A percentile compares a stretch with the other conserved stretches of the same genome.
These are phyloP conservation scores for Dryadula phaetusa DNA, from an alignment of 2,888 invertebrate genomes.

Conservation along the genomic window DNA sequence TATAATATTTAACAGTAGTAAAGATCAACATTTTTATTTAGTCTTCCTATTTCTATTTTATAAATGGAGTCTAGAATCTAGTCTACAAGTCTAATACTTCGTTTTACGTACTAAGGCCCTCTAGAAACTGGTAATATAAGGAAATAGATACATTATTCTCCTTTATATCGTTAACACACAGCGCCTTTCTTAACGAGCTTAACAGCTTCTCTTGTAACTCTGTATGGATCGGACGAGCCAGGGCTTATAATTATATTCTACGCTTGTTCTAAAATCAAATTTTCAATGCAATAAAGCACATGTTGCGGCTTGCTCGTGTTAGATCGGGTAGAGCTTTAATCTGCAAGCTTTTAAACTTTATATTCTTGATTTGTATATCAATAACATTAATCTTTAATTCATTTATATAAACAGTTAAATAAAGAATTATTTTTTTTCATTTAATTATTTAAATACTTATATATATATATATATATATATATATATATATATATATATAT, in stretches of 20 bases:
- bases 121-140: constrained; percentile 12
- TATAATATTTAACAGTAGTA: background rate
- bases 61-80: background rate
- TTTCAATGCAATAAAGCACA: constrained; percentile 18
- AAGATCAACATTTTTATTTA: background rate
- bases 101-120: background rate
- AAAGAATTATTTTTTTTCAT: too few species aligned
- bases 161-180: background rate
- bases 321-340: background rate
- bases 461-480: too few species aligned
- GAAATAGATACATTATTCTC: constrained; percentile 5
- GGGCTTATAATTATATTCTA: constrained; percentile 18
- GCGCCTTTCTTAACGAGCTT: background rate
- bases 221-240: background rate
- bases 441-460: too few species aligned
- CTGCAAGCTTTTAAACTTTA: background rate
- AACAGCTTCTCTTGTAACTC: constrained; percentile 14
- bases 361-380: too few species aligned
- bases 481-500: too few species aligned
- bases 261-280: constrained; percentile 4
- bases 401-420: too few species aligned
- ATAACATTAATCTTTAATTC: too few species aligned
- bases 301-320: background rate
- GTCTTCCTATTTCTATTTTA: background rate
- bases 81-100: background rate